These are phyloP conservation scores for Spea multiplicata DNA, from an alignment of 2,113 vertebrate species.

Conservation along the genomic window DNA sequence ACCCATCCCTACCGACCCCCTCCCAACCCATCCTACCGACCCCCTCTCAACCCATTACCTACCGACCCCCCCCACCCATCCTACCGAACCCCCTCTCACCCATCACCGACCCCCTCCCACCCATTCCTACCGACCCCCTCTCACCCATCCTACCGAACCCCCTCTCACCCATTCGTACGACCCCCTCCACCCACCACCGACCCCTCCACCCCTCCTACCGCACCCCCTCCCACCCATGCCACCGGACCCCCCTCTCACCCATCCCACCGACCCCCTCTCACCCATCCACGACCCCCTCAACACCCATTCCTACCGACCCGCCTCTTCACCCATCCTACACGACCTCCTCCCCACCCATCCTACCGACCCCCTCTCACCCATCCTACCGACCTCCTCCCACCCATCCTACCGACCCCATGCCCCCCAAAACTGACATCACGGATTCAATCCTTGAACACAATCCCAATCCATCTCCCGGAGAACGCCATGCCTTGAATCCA, in stretches of 20 bases:
- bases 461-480: neutral
- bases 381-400: too few relatives aligned
- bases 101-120: too few relatives aligned
- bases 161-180: too few relatives aligned
- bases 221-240: neutral
- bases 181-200: too few relatives aligned
- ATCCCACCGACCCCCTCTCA: neutral
- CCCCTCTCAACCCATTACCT: too few relatives aligned
- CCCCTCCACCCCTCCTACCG: neutral
- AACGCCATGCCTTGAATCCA: neutral
- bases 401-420: too few relatives aligned
- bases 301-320: too few relatives aligned
- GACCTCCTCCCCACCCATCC: neutral
- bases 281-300: too few relatives aligned
- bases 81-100: too few relatives aligned
- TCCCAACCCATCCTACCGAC: neutral
- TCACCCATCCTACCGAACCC: neutral
- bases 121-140: neutral
- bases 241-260: neutral
- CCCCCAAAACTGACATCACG: neutral
- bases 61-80: neutral
- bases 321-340: too few relatives aligned
- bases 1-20: neutral
- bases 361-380: neutral
- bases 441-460: neutral